These are phyloP conservation scores for Imbricaverruca yamaguchii DNA, from an alignment of 2,888 invertebrate species.

Conservation along the genomic window DNA sequence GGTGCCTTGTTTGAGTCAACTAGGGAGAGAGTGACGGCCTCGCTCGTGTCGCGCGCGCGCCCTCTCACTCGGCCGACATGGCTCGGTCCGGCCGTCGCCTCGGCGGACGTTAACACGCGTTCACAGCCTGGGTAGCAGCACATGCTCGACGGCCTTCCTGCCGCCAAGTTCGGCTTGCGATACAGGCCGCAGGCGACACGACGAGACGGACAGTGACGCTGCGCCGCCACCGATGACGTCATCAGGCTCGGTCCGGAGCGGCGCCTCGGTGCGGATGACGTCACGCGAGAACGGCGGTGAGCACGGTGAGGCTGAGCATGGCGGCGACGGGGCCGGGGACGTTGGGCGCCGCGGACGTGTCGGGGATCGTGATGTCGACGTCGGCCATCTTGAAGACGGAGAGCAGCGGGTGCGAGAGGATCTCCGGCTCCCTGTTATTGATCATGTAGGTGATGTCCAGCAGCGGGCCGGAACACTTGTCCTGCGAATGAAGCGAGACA, in stretches of 20 bases:
- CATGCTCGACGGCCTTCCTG: too few relatives aligned
- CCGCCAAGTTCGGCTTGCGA: too few relatives aligned
- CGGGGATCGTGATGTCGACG: slow-evolving; percentile 76
- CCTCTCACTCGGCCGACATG: too few relatives aligned
- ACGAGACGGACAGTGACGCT: too few relatives aligned
- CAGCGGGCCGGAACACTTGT: slow-evolving; percentile 72
- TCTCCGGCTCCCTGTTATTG: slow-evolving; percentile 73
- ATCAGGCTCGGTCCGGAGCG: neutral
- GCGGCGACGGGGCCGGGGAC: neutral
- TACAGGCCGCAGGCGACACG: too few relatives aligned
- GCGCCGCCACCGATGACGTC: too few relatives aligned
- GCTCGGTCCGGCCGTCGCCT: too few relatives aligned
- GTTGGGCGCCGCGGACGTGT: slow-evolving; percentile 36
- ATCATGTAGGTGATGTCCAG: slow-evolving; percentile 75
- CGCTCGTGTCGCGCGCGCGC: too few relatives aligned
- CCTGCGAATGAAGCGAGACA: slow-evolving; percentile 48
- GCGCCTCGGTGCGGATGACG: neutral
- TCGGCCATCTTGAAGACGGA: slow-evolving; percentile 90
- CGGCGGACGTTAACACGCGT: too few relatives aligned
- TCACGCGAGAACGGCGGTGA: neutral
- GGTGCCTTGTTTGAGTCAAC: too few relatives aligned
- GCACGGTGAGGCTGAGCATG: neutral
- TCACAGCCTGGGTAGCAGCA: too few relatives aligned
- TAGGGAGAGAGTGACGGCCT: too few relatives aligned
- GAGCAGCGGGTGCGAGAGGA: slow-evolving; percentile 74